Conservation (phyloP, 2,113 vertebrate species). For the Typhlomys cinereus region DNA sequence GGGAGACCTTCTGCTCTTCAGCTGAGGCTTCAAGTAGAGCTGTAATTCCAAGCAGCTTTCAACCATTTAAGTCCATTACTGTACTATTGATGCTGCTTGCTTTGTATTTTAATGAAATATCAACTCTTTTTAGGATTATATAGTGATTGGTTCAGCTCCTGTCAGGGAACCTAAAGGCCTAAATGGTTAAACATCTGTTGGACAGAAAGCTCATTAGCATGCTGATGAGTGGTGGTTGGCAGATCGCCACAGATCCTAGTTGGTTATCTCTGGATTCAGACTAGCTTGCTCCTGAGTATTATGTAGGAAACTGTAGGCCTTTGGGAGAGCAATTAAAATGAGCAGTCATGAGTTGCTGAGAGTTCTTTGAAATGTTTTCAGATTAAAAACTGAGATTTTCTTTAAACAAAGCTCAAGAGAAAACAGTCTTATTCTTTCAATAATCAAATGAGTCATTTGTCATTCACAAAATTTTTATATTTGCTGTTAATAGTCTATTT, state of each 20-base stretch:
- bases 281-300: conserved; percentile 25
- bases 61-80: conserved; percentile 42
- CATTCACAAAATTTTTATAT: background rate
- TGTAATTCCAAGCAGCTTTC: conserved; percentile 17
- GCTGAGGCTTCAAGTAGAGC: background rate
- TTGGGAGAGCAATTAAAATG: conserved; percentile 26
- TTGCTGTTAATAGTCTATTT: conserved; percentile 24
- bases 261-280: conserved; percentile 46
- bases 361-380: conserved; percentile 56
- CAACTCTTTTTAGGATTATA: conserved; percentile 22
- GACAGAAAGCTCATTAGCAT: conserved; percentile 15
- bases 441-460: conserved; percentile 1
- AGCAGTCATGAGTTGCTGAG: conserved; percentile 29
- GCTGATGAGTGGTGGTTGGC: conserved; percentile 19
- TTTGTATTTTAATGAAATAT: conserved; percentile 59
- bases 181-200: conserved; percentile 44
- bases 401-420: background rate
- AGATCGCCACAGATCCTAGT: background rate
- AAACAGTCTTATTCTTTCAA: background rate
- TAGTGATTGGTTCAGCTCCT: background rate
- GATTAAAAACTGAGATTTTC: conserved; percentile 56
- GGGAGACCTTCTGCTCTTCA: background rate
- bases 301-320: background rate
- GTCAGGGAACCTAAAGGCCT: conserved; percentile 43
- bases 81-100: background rate